These are phyloP conservation scores for Leptoclinus maculatus DNA, from an alignment of 2,797 vertebrate genomes.

Conservation along the genomic window DNA sequence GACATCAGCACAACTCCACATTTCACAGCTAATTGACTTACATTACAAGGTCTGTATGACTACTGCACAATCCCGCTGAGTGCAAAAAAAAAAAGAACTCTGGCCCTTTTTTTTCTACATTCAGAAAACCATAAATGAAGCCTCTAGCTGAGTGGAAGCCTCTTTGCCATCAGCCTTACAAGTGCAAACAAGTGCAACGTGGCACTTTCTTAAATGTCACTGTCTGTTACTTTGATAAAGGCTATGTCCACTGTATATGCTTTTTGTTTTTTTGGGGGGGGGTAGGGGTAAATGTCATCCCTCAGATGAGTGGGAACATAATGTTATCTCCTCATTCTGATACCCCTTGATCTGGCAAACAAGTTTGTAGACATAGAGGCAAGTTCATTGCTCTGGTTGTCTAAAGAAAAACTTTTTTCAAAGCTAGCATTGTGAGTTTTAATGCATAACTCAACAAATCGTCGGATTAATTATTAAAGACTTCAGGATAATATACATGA, in stretches of 20 bases:
- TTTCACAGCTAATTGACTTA: constrained; percentile 67
- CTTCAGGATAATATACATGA: constrained; percentile 11
- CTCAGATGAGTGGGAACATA: constrained; percentile 33
- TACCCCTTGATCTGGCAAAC: constrained; percentile 43
- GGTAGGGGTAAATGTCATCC: constrained; percentile 51
- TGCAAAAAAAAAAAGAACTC: constrained; percentile 57
- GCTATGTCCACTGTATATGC: constrained; percentile 20
- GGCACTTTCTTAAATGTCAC: constrained; percentile 69
- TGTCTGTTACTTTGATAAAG: constrained; percentile 66
- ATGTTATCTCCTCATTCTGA: constrained; percentile 42
- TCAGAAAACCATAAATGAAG: constrained; percentile 53
- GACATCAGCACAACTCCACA: constrained; percentile 50
- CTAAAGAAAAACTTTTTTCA: background rate
- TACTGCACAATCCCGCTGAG: constrained; percentile 48
- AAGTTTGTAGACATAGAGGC: constrained; percentile 27
- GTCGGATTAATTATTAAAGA: constrained; percentile 15
- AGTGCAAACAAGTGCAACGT: constrained; percentile 51
- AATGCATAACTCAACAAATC: background rate
- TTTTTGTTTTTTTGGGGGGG: background rate
- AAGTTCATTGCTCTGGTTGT: constrained; percentile 19
- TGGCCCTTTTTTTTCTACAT: constrained; percentile 41
- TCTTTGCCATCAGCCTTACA: constrained; percentile 37
- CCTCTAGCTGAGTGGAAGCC: constrained; percentile 17
- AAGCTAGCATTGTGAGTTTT: background rate
- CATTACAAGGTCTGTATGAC: constrained; percentile 43